Base-by-base conservation (phyloP, 2,888 invertebrate genomes). In the Acronicta aceris region DNA sequence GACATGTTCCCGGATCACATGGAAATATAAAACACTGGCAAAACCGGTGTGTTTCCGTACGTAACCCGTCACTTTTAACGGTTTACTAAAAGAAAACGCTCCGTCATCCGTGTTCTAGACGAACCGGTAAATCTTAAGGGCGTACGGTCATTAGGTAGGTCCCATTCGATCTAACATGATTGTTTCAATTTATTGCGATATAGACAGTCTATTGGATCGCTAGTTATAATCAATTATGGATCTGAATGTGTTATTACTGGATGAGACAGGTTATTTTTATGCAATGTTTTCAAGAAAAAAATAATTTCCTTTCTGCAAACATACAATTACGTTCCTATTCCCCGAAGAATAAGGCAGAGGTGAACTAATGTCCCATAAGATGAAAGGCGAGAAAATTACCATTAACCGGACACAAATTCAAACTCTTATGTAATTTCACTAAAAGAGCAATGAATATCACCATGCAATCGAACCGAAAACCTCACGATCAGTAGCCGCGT, bases 11-110 rank as follows among this genome's bases (percentile, higher is more conserved):
- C 66, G 65, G 64, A 68, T 71, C 59, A 38, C 65, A 76, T 65
- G 61, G 62, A 70, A 65, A 64, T 76, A 70, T 67, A 67, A 59
- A 61, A 63, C 61, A 64, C 36, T 63, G 50, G 59, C 48, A 47
- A 54, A 72, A 77, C 76, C 76, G 76, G 76, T 59, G 66, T 48
- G 67, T 77, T 77, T 77, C 79, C 76, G 79, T 68, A 41, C 60
- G 48, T 65, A 66, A 52, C 56, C 58, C 64, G 73, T 57, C 65
- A 65, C 56, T 63, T 65, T 79, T 73, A 76, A 79, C 77, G 76
- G 79, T 76, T 68, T 71, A 61, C 65, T 53, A 74, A 76, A 77
- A 78, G 76, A 79, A 77, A 76, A 62, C 53, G 59, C 64, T 66
- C 52, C 45, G 60, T 72, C 72, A 76, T 78, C 71, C 77, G 71